Percentiles rank a stretch among this genome's conserved stretches.
These are phyloP conservation scores for Clarias magur DNA, from an alignment of 2,113 vertebrate species.

Conservation along the genomic window DNA sequence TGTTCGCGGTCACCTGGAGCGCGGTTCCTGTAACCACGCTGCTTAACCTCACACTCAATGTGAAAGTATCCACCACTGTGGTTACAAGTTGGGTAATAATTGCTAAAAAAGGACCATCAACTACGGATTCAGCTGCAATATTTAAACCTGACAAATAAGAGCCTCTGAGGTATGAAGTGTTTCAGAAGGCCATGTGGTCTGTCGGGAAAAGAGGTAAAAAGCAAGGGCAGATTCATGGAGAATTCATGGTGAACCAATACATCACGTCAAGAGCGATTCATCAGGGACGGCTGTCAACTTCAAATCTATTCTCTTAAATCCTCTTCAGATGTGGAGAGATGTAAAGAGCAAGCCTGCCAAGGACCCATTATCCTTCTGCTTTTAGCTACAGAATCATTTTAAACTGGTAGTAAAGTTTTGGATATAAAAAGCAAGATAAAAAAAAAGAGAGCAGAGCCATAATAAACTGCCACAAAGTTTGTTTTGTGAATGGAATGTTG, in stretches of 20 bases:
- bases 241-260: background rate
- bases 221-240: background rate
- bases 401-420: no score
- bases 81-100: background rate
- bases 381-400: background rate
- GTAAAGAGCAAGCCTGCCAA: background rate
- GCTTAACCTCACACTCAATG: constrained; percentile 22
- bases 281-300: background rate
- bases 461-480: no score
- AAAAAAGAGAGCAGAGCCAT: no score
- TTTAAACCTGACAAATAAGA: background rate
- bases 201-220: background rate
- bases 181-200: background rate
- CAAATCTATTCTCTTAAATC: constrained; percentile 3
- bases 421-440: no score
- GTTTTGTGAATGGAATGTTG: no score
- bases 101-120: background rate
- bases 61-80: background rate
- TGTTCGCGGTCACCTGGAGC: constrained; percentile 4
- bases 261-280: background rate
- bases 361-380: background rate
- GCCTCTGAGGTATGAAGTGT: background rate
- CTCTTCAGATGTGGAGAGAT: constrained; percentile 22
- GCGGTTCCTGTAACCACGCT: background rate
- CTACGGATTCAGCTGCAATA: background rate